Conservation (phyloP, 2,797 vertebrate genomes). For the Calcarius lapponicus region DNA sequence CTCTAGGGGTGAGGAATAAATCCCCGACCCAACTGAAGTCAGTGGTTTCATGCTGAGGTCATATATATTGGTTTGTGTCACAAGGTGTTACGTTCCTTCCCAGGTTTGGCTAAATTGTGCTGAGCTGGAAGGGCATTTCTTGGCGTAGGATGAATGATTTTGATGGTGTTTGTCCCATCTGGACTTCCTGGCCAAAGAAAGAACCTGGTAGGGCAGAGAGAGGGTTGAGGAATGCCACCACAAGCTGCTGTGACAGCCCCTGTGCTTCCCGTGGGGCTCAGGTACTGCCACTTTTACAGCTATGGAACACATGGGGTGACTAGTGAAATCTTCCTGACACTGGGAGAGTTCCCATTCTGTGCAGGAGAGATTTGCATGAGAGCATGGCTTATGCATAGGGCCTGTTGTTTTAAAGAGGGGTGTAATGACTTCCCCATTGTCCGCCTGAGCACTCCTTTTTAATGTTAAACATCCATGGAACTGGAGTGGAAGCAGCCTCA, state of each 20-base stretch:
- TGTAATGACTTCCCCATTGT: constrained; percentile 58
- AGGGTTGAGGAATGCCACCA: background rate
- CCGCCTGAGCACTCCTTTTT: constrained; percentile 26
- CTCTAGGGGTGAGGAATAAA: background rate
- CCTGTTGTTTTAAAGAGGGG: constrained; percentile 47
- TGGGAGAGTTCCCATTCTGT: background rate
- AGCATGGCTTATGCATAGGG: constrained; percentile 33
- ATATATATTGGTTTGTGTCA: background rate
- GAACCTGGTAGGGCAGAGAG: background rate
- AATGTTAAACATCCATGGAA: constrained; percentile 50
- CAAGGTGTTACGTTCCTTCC: background rate
- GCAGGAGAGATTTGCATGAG: constrained; percentile 35
- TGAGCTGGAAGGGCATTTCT: background rate
- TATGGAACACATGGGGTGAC: background rate
- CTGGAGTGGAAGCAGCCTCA: constrained; percentile 14
- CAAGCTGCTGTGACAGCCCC: background rate
- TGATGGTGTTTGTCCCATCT: background rate
- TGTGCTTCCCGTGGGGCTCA: background rate
- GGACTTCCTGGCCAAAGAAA: background rate
- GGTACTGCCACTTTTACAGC: background rate
- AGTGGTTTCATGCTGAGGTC: background rate
- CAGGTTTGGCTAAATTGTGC: background rate
- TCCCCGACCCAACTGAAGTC: background rate
- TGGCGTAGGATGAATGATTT: background rate
- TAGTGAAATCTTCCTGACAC: background rate